Percentiles rank a stretch among this genome's conserved stretches.
Evolutionary conservation across 2,888 invertebrate species (phyloP).

Genomic region (Lasius fuliginosus): DNA sequence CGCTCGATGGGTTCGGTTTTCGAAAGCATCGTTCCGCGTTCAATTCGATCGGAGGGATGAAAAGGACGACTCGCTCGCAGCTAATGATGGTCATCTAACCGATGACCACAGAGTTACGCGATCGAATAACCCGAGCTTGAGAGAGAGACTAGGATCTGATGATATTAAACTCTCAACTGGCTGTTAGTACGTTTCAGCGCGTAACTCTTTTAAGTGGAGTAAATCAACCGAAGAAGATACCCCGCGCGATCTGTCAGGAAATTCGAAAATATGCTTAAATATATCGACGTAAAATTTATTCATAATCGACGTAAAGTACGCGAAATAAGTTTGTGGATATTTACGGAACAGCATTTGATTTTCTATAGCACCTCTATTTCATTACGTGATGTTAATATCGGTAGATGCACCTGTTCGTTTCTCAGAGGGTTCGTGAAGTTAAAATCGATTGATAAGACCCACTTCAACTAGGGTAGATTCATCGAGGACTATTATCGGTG

Average conservation of each 20-base stretch:
- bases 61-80: constrained; percentile 32
- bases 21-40: constrained; percentile 46
- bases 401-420: constrained; percentile 30
- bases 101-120: constrained; percentile 25
- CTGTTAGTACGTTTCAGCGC: not conserved
- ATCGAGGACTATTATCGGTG: not conserved
- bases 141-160: not conserved
- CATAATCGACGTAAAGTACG: not conserved
- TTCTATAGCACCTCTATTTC: not conserved
- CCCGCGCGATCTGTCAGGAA: not conserved
- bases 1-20: constrained; percentile 42
- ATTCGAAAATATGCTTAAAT: not conserved
- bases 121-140: constrained; percentile 8
- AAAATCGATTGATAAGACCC: constrained; percentile 27
- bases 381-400: not conserved
- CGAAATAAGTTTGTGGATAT: not conserved
- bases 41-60: constrained; percentile 41
- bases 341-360: not conserved
- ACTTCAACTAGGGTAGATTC: constrained; percentile 8
- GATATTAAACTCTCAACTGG: constrained; percentile 12
- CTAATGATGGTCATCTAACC: constrained; percentile 37
- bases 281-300: not conserved
- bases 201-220: not conserved
- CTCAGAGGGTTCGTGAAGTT: constrained; percentile 37
- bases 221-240: not conserved